Evolutionary conservation across 2,113 vertebrate species (phyloP), one percentile per base, ranked within the genome.

Genomic region (Nerophis lumbriciformis): DNA sequence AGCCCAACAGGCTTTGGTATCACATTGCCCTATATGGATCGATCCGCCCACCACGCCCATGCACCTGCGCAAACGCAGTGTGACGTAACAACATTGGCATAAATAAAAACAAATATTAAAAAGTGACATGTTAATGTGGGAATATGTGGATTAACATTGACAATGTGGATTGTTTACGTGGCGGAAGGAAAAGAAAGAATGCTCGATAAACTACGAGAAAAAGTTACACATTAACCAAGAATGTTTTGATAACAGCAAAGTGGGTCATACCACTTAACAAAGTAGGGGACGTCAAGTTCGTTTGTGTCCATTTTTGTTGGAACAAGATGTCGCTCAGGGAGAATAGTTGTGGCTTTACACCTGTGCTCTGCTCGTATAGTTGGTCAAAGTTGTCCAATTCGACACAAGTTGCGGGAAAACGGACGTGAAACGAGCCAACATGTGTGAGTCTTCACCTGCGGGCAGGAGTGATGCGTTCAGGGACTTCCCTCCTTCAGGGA

Each of bases 221-320:
- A 39, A 15, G 63, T 76, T 65, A 48, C 79, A 53, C 60, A 82
- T 84, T 76, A 72, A 80, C 83, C 59, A 63, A 66, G 28, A 55
- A 35, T 1, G 8, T 15, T 14, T 28, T 56, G 36, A 51, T 55
- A 16, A 1, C 0, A 63, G n/a, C 49, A 35, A 12, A 48, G 57
- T 60, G 81, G 84, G 35, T 15, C 61, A 48, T 83, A 88, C 86
- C 86, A 88, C 63, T n/a, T 62, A 1, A 9, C 13, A 0, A 19
- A 45, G 69, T 1, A 6, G 57, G n/a, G 48, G 4, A 39, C 13
- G 44, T 1, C 0, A 8, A 13, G 4, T 6, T 5, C 12, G 8
- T 51, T 36, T 38, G 37, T 44, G 38, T 21, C 11, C 1, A 13
- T 21, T 21, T 57, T 12, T 8, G 5, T 11, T 57, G 6, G 9